Base-by-base conservation (phyloP, 2,113 vertebrate genomes). In the Caranx ignobilis region DNA sequence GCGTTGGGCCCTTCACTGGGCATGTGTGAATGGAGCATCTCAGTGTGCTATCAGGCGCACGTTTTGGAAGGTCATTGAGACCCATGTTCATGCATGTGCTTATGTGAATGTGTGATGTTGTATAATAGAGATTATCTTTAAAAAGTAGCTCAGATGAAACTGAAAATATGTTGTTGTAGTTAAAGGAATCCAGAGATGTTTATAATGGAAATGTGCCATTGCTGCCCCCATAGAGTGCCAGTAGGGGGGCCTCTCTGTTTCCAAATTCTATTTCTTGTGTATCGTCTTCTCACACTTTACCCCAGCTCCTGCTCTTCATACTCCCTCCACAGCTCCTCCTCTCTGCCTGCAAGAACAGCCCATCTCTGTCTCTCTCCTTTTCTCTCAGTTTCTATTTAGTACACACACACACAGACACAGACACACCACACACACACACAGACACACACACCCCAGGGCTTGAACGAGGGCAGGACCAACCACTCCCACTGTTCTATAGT, bases 211-310 rank as follows among this genome's bases (percentile, higher is more conserved):
- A 68, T 21, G 16, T 90, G 75, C 83, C 87, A 75, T 41, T 92
- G 89, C 86, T 82, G 75, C 66, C 8, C 35, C 79, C 55, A 37
- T 41, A 61, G 45, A 43, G 59, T 89, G 89, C 95, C 95, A 95
- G 95, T 86, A 95, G 95, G 95, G 95, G 95, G 95, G 94, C 91
- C 92, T 91, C 89, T 91, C 83, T 85, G 48, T 89, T 83, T 86
- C 71, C 81, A 86, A 83, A 79, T 86, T 71, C 19, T 61, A 66
- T 86, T 82, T 39, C 70, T 59, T 55, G 32, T 70, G 87, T 94
- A 71, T 90, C 82, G 83, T 90, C 88, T 85, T 71, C 48, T 85
- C 74, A 86, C 79, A 75, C 67, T 86, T 86, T 84, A 86, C 74
- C 79, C 77, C 63, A 63, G 59, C 87, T 82, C 54, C 50, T 50